Evolutionary conservation across 2,888 invertebrate species (phyloP).

Genomic region (Diogma glabrata): DNA sequence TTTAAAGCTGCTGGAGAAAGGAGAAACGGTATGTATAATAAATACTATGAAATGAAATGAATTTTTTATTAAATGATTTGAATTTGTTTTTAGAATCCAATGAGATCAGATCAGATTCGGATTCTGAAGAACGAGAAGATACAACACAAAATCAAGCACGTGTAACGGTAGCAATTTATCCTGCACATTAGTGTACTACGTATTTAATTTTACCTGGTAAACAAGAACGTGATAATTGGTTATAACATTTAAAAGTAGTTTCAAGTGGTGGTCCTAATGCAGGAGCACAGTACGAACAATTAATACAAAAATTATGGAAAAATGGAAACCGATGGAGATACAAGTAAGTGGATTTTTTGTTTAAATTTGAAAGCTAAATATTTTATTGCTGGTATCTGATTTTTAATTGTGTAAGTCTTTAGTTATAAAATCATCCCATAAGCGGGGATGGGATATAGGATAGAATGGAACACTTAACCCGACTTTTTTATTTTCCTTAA

Average conservation of each 20-base stretch:
- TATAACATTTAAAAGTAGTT: constrained; percentile 79
- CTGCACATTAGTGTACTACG: constrained; percentile 86
- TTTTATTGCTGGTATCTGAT: no score
- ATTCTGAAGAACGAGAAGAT: constrained; percentile 74
- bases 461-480: no score
- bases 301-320: constrained; percentile 86
- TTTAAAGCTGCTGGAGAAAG: constrained; percentile 88
- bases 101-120: constrained; percentile 84
- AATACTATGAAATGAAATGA: constrained; percentile 12
- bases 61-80: no score
- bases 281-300: constrained; percentile 92
- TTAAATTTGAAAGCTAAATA: no score
- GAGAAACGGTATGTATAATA: constrained; percentile 63
- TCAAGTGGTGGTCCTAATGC: constrained; percentile 83
- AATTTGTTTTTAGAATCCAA: constrained; percentile 61
- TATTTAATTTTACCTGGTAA: constrained; percentile 86
- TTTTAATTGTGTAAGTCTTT: no score
- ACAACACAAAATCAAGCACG: constrained; percentile 57
- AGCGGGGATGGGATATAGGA: no score
- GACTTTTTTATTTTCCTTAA: no score
- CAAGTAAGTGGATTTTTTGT: constrained; percentile 46
- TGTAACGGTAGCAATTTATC: constrained; percentile 87
- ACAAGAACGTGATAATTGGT: constrained; percentile 85
- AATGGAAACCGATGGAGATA: constrained; percentile 93
- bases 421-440: no score